A percentile compares a stretch with the other conserved stretches of the same genome.
Conservation (phyloP, 2,797 vertebrate genomes). For the Lacerta bilineata region DNA sequence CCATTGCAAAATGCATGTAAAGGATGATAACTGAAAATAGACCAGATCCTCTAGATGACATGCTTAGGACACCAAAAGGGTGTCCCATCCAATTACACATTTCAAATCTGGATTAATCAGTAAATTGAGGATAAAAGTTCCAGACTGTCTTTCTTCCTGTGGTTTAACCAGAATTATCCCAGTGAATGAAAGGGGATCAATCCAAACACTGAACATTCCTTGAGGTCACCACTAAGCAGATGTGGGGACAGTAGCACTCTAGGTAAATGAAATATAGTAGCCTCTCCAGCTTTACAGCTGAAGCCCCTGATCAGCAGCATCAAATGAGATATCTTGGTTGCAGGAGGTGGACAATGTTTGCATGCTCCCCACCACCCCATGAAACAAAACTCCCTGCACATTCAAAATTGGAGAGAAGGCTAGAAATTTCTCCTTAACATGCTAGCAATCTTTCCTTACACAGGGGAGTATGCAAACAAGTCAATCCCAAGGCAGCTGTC, state of each 20-base stretch:
- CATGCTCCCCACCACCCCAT: neutral
- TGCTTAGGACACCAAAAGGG: neutral
- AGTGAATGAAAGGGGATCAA: neutral
- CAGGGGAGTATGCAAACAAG: neutral
- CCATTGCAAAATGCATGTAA: neutral
- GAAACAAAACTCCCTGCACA: neutral
- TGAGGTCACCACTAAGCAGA: neutral
- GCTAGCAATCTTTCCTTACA: neutral
- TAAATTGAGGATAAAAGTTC: neutral
- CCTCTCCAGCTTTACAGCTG: neutral
- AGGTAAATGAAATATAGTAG: neutral
- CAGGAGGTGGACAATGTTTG: neutral
- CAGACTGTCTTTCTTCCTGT: neutral
- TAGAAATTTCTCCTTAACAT: neutral
- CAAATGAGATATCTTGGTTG: neutral
- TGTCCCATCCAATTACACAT: neutral
- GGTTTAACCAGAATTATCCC: neutral
- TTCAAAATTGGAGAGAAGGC: neutral
- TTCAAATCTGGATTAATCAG: neutral
- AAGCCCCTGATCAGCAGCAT: neutral
- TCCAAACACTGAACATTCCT: neutral
- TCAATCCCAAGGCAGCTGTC: neutral
- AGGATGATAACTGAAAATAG: conserved; percentile 16
- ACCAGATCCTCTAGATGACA: neutral
- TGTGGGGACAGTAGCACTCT: neutral